Evolutionary conservation across 2,888 invertebrate species (phyloP), one percentile per base, ranked within the genome.

Genomic region (Adelphocoris suturalis): DNA sequence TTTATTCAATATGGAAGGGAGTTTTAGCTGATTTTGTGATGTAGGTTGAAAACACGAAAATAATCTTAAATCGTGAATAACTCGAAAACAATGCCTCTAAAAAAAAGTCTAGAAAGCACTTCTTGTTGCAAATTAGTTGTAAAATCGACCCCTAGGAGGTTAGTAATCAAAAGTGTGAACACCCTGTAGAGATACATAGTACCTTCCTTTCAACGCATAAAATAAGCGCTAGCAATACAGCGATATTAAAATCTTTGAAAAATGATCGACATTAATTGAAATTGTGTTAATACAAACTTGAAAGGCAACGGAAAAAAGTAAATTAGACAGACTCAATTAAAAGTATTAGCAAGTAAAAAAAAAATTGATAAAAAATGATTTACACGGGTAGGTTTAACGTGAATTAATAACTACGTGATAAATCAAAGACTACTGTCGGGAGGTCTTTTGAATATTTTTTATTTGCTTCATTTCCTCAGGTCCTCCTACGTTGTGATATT

Each of bases 301-400:
- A n/a, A 57, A 57, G 0, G 57, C 52, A 11, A 52, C 3, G 52
- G 2, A 27, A 23, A 68, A 68, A 23, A 23, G 23, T 0, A 9
- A 68, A 0, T 11, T 23, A 13, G 68, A 68, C 23, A 9, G 5
- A 23, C 68, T 23, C 68, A 28, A 37, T 46, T 16, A 47, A 78
- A 78, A 57, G 61, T 28, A 19, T 57, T 57, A 85, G 85, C 85
- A 13, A 37, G 57, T 14, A 55, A 57, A 85, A 57, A 85, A 27
- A 61, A 61, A 85, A 85, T 61, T 37, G 61, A 85, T 37, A 57
- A 57, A 37, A 37, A 52, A 28, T 61, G 85, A 85, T 85, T 85
- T 85, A 85, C 52, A 85, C 7, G 82, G 57, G 85, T 61, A 57
- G 85, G 61, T 85, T 57, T 85, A 61, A 85, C 28, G 23, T 55